phyloP scores from a whole-genome alignment of 2,888 invertebrate species.

The Tetranychus piercei region DNA sequence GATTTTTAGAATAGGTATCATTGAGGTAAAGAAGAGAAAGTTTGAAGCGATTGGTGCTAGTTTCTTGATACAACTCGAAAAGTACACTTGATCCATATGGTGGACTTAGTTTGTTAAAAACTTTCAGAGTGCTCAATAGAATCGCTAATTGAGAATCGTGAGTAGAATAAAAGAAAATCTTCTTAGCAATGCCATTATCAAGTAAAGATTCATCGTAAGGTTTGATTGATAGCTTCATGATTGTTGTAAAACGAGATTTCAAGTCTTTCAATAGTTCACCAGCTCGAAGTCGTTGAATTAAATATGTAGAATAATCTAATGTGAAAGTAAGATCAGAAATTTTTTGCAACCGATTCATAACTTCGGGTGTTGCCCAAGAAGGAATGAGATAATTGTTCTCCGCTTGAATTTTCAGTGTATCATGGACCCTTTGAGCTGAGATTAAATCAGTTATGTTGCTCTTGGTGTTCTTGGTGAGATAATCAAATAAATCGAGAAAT shows the following conservation, averaged over 20 bases:
- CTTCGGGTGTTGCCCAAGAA: constrained; percentile 5
- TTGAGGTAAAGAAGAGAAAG: not conserved
- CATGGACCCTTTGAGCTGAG: not conserved
- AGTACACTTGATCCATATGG: constrained; percentile 5
- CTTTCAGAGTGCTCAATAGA: not conserved
- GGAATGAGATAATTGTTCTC: not conserved
- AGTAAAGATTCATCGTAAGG: not conserved
- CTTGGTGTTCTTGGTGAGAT: not conserved
- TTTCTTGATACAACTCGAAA: constrained; percentile 9
- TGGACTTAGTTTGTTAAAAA: constrained; percentile 7
- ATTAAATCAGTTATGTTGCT: constrained; percentile 4
- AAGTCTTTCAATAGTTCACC: constrained; percentile 7
- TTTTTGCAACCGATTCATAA: not conserved
- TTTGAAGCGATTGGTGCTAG: not conserved
- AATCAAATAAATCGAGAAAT: not conserved
- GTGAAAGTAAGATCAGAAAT: not conserved
- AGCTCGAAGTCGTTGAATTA: constrained; percentile 10
- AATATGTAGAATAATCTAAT: not conserved
- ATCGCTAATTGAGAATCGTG: constrained; percentile 2
- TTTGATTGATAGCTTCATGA: not conserved
- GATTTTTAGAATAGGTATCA: constrained; percentile 5
- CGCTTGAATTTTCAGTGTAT: constrained; percentile 7
- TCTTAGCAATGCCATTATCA: not conserved
- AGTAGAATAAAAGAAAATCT: constrained; percentile 10
- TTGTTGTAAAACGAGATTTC: not conserved